Base-by-base conservation (phyloP, 2,797 vertebrate species). In the Kryptopterus vitreolus region DNA sequence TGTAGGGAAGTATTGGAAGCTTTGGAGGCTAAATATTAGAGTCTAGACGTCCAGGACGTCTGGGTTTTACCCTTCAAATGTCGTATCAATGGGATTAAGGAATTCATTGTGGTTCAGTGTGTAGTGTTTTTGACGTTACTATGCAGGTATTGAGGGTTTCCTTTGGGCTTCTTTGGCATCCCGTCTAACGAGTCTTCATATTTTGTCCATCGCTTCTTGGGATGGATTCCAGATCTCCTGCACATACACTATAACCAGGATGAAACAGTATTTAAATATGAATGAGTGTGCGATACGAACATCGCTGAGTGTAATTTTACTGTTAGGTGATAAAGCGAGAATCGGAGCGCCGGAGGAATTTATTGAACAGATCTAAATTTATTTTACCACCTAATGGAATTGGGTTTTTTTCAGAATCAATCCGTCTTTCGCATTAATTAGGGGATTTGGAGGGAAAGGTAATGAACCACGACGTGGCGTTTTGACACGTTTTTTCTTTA, bases 401-500 rank as follows among this genome's bases (percentile, higher is more conserved):
- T 76, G 85, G 7, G 90, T 89, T 90, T 89, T 90, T 89, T 90
- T 92, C 89, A 87, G 90, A 92, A 92, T 90, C 87, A 87, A 88
- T 43, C 16, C 31, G 1, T 62, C 59, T 85, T 87, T 88, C 83
- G 77, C 76, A 85, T 87, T 87, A 88, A 87, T 88, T 61, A 87
- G 87, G 87, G 89, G 90, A 90, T 88, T 88, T 85, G 87, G 89
- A 87, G 87, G 87, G n/a, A 88, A 85, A 65, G 87, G 83, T 86
- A 88, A 75, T 59, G 58, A n/a, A 43, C 38, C 7, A 59, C 26
- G 24, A 15, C 13, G 26, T 26, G 24, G 7, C 10, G 7, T 43
- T 43, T 43, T 43, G 3, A 38, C 7, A 3, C 10, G 1, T 43
- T 43, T 9, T 43, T 43, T 26, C n/a, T 59, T 29, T 59, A 4